A percentile compares a stretch with the other conserved stretches of the same genome.
These are phyloP conservation scores for Benitochromis conjunctus DNA, from an alignment of 2,113 vertebrate genomes.

Conservation along the genomic window DNA sequence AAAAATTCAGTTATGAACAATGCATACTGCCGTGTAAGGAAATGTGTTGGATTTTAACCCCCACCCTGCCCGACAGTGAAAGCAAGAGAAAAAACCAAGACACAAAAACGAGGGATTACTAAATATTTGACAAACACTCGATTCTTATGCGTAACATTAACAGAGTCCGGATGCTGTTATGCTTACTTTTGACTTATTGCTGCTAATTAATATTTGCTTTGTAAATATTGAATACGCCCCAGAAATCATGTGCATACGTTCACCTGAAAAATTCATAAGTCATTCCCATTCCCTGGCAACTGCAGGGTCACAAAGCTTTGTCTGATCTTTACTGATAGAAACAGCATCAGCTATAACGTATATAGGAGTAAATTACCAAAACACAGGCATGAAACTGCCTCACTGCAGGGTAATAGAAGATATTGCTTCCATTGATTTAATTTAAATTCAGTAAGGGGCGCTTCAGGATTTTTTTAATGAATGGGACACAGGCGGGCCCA, in stretches of 20 bases:
- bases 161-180: accelerated
- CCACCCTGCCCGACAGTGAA: not conserved
- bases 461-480: not conserved
- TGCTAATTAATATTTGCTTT: not conserved
- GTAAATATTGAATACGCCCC: not conserved
- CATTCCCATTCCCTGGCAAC: not conserved
- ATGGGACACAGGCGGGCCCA: not conserved
- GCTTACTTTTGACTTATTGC: not conserved
- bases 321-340: not conserved
- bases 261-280: not conserved
- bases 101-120: not conserved
- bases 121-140: not conserved
- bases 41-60: not conserved
- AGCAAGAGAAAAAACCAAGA: not conserved
- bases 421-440: not conserved
- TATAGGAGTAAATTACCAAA: not conserved
- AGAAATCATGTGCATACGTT: accelerated
- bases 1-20: not conserved
- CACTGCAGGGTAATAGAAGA: not conserved
- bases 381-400: not conserved
- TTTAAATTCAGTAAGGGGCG: not conserved
- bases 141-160: not conserved
- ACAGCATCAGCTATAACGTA: not conserved
- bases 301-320: not conserved
- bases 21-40: not conserved